These are phyloP conservation scores for Drosophila kikkawai DNA, from an alignment of 1,140 invertebrate species.

Conservation along the genomic window DNA sequence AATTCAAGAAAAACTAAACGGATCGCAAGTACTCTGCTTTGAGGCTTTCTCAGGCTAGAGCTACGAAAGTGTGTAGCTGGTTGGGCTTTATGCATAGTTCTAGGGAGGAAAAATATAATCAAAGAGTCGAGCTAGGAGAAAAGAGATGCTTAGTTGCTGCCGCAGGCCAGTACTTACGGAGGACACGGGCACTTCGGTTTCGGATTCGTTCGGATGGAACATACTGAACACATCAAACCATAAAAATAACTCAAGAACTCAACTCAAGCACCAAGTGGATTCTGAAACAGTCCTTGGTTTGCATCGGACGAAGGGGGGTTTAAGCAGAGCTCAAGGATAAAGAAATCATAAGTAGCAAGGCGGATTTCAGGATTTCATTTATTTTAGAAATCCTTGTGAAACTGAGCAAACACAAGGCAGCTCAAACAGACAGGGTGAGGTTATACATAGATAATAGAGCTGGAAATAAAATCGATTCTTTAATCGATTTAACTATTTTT, in stretches of 20 bases:
- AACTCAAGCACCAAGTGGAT: slow-evolving; percentile 4
- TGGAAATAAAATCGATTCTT: too few relatives aligned
- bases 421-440: slow-evolving; percentile 24
- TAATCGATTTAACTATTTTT: too few relatives aligned
- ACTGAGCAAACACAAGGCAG: not conserved
- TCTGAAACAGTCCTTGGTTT: not conserved
- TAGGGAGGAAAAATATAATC: slow-evolving; percentile 17
- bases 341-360: slow-evolving; percentile 20
- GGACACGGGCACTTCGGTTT: not conserved
- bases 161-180: slow-evolving; percentile 39
- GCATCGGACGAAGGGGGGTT: slow-evolving; percentile 9
- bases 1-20: slow-evolving; percentile 8
- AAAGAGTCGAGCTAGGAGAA: slow-evolving; percentile 47
- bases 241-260: not conserved
- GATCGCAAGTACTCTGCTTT: slow-evolving; percentile 17
- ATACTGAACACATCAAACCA: slow-evolving; percentile 6
- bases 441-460: not conserved
- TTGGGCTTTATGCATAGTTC: slow-evolving; percentile 20
- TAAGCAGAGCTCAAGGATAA: not conserved
- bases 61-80: slow-evolving; percentile 46
- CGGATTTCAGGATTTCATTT: not conserved
- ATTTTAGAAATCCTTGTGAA: not conserved
- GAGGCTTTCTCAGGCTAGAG: slow-evolving; percentile 42
- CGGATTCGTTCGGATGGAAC: slow-evolving; percentile 17
- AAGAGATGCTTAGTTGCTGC: slow-evolving; percentile 4